Base-by-base conservation (phyloP, 2,888 invertebrate genomes). In the Dryococelus australis region DNA sequence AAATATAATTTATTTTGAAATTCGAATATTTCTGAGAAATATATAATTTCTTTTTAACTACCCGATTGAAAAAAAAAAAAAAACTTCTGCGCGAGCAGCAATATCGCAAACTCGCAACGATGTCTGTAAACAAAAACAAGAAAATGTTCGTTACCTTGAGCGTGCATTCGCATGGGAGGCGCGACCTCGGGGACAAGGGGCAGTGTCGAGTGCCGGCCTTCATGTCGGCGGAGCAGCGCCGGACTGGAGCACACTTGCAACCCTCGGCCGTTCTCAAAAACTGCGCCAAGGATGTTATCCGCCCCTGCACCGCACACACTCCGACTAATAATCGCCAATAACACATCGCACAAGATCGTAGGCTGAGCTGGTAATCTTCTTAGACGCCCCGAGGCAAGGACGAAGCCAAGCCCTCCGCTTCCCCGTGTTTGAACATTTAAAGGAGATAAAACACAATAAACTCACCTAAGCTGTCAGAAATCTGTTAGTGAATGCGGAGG, bases 401-500 rank as follows among this genome's bases (percentile, higher is more conserved):
- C 83, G 83, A 83, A 83, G 83, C 83, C 13, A 83, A 20, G 28
- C 83, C 83, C n/a, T n/a, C 83, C 88, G 88, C 85, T 87, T 80
- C 86, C 65, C 85, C 86, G 88, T 89, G 89, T 89, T 89, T 89
- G 88, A 89, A 89, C 89, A 89, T 89, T 90, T 90, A 90, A 90
- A 90, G 89, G 90, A 91, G 90, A 91, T 91, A 91, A 91, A 91
- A 91, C 91, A 91, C 91, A 91, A 91, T 91, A 91, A 91, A 91
- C 91, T 91, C 91, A 91, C 91, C 91, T 91, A 91, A 91, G 91
- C 91, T 90, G 91, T 90, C 90, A 90, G 90, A 91, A 91, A 91
- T 91, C 91, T 91, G 91, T 90, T 91, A 90, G 90, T 91, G 91
- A 91, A 91, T 91, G 91, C 91, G 90, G 90, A 88, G 88, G 89